Percentiles rank a stretch among this genome's conserved stretches.
These are phyloP conservation scores for Macheiramphus alcinus DNA, from an alignment of 2,113 vertebrate species.

Conservation along the genomic window DNA sequence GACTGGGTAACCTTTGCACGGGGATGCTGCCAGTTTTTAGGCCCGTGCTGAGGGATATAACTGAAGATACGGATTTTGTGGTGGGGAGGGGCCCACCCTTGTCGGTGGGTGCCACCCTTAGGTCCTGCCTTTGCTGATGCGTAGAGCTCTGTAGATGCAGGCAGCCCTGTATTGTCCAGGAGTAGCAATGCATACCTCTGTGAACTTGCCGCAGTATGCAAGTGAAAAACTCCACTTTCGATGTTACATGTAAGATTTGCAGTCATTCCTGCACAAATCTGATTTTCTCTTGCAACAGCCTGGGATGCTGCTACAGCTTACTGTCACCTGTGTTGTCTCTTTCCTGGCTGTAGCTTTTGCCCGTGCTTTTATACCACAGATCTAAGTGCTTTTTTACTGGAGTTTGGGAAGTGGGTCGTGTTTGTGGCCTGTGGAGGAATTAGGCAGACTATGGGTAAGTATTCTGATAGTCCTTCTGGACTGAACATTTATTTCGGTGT, in stretches of 20 bases:
- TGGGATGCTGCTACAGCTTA: not conserved
- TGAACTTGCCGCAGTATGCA: not conserved
- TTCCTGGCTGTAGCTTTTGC: not conserved
- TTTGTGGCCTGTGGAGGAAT: not conserved
- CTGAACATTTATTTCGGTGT: not conserved
- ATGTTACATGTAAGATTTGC: not conserved
- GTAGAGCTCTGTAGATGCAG: not conserved
- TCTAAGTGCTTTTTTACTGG: not conserved
- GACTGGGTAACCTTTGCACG: rapidly evolving
- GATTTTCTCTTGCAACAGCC: not conserved
- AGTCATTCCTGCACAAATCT: not conserved
- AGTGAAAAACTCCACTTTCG: not conserved
- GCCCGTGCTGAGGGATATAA: not conserved
- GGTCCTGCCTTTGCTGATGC: not conserved
- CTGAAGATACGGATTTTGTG: not conserved
- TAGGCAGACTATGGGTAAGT: not conserved
- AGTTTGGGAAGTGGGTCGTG: not conserved
- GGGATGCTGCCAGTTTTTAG: not conserved
- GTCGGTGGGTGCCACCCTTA: not conserved
- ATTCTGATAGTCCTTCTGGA: not conserved
- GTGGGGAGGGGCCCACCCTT: not conserved
- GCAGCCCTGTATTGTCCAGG: not conserved
- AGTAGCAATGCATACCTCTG: not conserved
- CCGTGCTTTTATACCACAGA: rapidly evolving
- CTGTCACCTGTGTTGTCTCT: not conserved